A percentile compares a stretch with the other conserved stretches of the same genome.
These are phyloP conservation scores for Scaptomyza graminum DNA, from an alignment of 1,140 invertebrate species.

Conservation along the genomic window DNA sequence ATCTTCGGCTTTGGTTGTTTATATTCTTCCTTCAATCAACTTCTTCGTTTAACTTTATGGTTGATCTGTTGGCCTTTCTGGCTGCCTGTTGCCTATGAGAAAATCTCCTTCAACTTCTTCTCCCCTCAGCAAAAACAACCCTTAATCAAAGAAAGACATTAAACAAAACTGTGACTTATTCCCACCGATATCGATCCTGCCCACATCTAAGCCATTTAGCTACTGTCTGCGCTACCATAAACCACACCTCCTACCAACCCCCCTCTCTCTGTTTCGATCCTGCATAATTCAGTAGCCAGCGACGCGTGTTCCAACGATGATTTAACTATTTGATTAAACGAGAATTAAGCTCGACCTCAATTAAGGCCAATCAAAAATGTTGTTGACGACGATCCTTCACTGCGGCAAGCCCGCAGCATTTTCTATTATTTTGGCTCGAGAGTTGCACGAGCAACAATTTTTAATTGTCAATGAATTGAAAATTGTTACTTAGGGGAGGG, in stretches of 20 bases:
- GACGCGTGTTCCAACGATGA: slow-evolving; percentile 57
- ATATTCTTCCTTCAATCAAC: too few species aligned
- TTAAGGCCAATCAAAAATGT: slow-evolving; percentile 53
- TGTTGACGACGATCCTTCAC: slow-evolving; percentile 66
- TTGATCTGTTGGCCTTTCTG: too few species aligned
- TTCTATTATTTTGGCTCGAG: slow-evolving; percentile 28
- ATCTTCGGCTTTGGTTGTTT: too few species aligned
- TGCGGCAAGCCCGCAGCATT: slow-evolving; percentile 59
- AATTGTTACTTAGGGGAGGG: slow-evolving; percentile 21
- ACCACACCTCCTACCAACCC: not conserved
- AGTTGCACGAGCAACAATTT: slow-evolving; percentile 40
- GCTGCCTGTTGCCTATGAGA: too few species aligned
- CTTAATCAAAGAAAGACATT: not conserved
- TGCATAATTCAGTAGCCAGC: slow-evolving; percentile 58
- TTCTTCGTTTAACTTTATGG: too few species aligned
- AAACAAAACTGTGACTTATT: not conserved
- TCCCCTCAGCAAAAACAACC: not conserved
- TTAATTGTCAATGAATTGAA: slow-evolving; percentile 52
- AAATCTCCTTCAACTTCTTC: not conserved
- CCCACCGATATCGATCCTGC: slow-evolving; percentile 55
- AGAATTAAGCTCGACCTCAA: slow-evolving; percentile 46
- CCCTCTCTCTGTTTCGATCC: slow-evolving; percentile 36
- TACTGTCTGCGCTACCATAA: not conserved
- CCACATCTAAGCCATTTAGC: slow-evolving; percentile 44
- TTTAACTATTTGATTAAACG: slow-evolving; percentile 11